Conservation (phyloP, 1,140 invertebrate genomes). For the Zaprionus africanus region DNA sequence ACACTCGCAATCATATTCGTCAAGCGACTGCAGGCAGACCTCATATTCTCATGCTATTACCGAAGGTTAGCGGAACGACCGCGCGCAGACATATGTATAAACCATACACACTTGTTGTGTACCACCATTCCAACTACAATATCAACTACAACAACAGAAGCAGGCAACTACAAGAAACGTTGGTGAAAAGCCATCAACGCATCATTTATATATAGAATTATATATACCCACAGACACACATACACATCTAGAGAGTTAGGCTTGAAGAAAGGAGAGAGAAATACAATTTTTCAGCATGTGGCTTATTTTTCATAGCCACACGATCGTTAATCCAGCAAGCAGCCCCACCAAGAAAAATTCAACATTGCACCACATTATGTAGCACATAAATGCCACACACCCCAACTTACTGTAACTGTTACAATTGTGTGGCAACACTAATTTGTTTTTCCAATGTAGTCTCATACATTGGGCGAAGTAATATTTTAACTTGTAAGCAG, state of each 20-base stretch:
- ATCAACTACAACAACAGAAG: slow-evolving; percentile 21
- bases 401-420: slow-evolving; percentile 19
- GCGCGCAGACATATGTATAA: slow-evolving; percentile 17
- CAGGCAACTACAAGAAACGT: slow-evolving; percentile 27
- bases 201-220: slow-evolving; percentile 55
- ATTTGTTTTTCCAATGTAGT: slow-evolving; percentile 76
- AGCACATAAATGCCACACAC: slow-evolving; percentile 41
- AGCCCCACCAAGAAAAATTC: slow-evolving; percentile 50
- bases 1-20: slow-evolving; percentile 36
- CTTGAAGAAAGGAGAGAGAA: slow-evolving; percentile 46
- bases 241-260: slow-evolving; percentile 58
- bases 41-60: slow-evolving; percentile 55
- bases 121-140: slow-evolving; percentile 69
- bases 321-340: slow-evolving; percentile 67
- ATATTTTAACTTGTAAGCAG: slow-evolving; percentile 72
- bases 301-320: slow-evolving; percentile 80
- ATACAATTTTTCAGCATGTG: slow-evolving; percentile 76
- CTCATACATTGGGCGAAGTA: slow-evolving; percentile 72
- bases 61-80: slow-evolving; percentile 45
- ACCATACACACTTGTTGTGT: slow-evolving; percentile 68
- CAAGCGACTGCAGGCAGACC: slow-evolving; percentile 46
- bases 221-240: slow-evolving; percentile 31
- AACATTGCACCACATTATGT: slow-evolving; percentile 32
- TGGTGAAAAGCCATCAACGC: slow-evolving; percentile 36
- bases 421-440: slow-evolving; percentile 56